Evolutionary conservation across 2,113 vertebrate species (phyloP).

Genomic region (Clarias batrachus): DNA sequence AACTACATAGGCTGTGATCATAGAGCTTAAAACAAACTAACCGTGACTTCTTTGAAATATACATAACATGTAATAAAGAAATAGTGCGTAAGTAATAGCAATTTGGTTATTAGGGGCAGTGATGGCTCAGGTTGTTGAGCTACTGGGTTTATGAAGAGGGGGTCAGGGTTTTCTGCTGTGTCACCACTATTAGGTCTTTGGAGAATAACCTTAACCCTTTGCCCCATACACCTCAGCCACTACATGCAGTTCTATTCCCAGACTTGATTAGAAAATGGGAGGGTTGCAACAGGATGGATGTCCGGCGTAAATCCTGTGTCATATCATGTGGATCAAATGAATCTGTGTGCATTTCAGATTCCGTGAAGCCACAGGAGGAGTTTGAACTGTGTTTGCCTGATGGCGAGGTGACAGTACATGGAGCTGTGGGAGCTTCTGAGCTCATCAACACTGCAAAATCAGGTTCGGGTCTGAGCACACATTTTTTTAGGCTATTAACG

Average conservation of each 20-base stretch:
- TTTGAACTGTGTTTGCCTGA: constrained; percentile 97
- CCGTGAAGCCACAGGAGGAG: constrained; percentile 87
- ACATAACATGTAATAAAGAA: not conserved
- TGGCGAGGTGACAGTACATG: constrained; percentile 93
- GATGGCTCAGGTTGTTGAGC: no score
- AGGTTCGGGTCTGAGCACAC: constrained; percentile 73
- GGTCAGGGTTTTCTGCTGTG: no score
- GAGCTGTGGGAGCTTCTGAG: constrained; percentile 92
- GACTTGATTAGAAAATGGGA: no score
- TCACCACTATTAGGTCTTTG: no score
- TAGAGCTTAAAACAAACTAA: not conserved
- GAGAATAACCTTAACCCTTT: no score
- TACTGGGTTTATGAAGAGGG: no score
- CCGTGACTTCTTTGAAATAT: not conserved
- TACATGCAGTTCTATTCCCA: no score
- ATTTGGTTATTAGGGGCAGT: not conserved
- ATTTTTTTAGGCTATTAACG: not conserved
- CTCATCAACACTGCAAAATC: constrained; percentile 98
- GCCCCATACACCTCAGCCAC: no score
- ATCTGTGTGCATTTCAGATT: constrained; percentile 69
- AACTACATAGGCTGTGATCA: not conserved
- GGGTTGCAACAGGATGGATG: no score
- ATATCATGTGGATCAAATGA: not conserved
- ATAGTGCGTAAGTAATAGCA: not conserved
- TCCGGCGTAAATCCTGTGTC: no score